These are phyloP conservation scores for Papilio elwesi DNA, from an alignment of 2,888 invertebrate genomes.

Conservation along the genomic window DNA sequence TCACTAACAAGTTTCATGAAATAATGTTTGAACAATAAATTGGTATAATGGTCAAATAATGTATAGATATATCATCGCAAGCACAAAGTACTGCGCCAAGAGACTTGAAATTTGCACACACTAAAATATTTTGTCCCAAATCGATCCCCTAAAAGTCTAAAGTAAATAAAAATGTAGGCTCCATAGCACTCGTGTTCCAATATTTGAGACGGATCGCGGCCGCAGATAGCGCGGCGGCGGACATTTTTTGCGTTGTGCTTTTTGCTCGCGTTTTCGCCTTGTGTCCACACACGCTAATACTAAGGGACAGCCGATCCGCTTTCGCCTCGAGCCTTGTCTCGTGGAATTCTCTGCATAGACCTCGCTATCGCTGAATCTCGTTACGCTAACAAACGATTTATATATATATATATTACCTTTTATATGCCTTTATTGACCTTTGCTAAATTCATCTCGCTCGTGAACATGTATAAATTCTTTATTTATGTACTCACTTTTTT, in stretches of 20 bases:
- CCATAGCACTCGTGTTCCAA: conserved; percentile 56
- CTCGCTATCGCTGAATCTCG: conserved; percentile 27
- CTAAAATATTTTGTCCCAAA: too few species aligned
- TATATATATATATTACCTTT: neutral
- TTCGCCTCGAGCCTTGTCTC: conserved; percentile 37
- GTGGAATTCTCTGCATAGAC: conserved; percentile 25
- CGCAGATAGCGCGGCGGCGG: conserved; percentile 77
- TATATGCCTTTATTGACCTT: too few species aligned
- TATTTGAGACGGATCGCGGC: conserved; percentile 77
- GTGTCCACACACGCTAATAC: conserved; percentile 71
- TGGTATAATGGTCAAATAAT: too few species aligned
- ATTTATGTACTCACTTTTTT: too few species aligned
- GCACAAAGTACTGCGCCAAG: too few species aligned
- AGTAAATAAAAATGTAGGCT: conserved; percentile 46
- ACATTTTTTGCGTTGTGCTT: conserved; percentile 70
- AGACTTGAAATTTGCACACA: too few species aligned
- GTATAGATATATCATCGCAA: too few species aligned
- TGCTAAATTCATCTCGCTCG: too few species aligned
- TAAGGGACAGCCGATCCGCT: conserved; percentile 54
- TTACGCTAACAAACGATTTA: conserved; percentile 18
- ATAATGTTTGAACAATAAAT: too few species aligned
- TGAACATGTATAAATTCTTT: too few species aligned
- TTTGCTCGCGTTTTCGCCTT: conserved; percentile 65
- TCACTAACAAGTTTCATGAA: too few species aligned
- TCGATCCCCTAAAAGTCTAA: neutral